Evolutionary conservation across 2,113 vertebrate species (phyloP).

Genomic region (Promerops cafer): DNA sequence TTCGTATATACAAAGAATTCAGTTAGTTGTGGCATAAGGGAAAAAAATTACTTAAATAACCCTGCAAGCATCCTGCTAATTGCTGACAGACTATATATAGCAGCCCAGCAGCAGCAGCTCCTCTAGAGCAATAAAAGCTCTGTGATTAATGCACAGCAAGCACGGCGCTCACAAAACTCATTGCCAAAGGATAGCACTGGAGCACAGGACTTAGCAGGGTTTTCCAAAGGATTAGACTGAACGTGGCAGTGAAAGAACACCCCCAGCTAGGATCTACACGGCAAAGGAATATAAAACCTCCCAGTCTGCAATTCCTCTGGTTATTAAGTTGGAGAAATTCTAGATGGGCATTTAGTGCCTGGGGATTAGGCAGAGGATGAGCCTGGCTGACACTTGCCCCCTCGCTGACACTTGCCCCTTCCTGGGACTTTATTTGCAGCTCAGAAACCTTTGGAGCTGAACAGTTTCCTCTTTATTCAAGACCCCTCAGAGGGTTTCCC

Average conservation of each 20-base stretch:
- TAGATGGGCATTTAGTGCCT: not conserved
- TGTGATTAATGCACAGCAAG: not conserved
- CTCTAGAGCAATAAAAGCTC: constrained; percentile 1
- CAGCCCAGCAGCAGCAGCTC: not conserved
- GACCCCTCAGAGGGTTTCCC: not conserved
- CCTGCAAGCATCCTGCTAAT: constrained; percentile 3
- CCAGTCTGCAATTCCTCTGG: not conserved
- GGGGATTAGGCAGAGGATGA: not conserved
- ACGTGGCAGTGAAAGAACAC: not conserved
- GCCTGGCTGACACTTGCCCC: not conserved
- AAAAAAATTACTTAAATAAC: not conserved
- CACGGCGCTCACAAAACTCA: not conserved
- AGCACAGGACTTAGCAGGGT: not conserved
- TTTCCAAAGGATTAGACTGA: constrained; percentile 7
- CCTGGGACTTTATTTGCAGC: not conserved
- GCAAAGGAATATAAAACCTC: constrained; percentile 1
- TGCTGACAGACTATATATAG: constrained; percentile 2
- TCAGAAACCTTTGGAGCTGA: not conserved
- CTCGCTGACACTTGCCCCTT: not conserved
- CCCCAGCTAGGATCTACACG: not conserved
- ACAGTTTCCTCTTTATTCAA: not conserved
- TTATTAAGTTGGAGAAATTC: not conserved
- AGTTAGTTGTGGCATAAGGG: not conserved
- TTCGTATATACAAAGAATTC: not conserved
- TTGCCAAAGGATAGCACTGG: constrained; percentile 35